Base-by-base conservation (phyloP, 2,113 vertebrate genomes). In the Cricetomys ansorgei region DNA sequence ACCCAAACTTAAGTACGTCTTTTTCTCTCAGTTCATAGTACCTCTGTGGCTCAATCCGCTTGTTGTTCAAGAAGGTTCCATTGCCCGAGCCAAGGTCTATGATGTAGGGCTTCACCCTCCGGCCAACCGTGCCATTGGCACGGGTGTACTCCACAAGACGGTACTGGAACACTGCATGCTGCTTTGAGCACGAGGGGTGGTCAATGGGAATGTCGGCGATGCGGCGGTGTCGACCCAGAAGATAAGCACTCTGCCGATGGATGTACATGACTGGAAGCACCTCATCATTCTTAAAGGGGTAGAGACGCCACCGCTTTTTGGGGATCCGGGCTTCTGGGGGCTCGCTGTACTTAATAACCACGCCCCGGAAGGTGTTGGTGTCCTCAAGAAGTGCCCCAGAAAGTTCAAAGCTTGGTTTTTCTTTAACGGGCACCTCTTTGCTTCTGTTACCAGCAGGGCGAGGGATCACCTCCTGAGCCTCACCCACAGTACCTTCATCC, bases 11-110 rank as follows among this genome's bases (percentile, higher is more conserved):
- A 88, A 99, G 98, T 11, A 99, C 99, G 2, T 99, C 99, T 97
- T 99, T 99, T 94, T 99, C 99, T 97, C 99, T 99, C 17, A 99
- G 99, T 98, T 99, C 99, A 0, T 99, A 99, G 94, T 99, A 99
- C 77, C 99, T 99, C 97, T 99, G 99, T 9, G 99, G 76, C 25
- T 99, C 99, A 3, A 99, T 99, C 40, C 99, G 99, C 97, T 99
- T 99, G 98, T 99, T 99, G 95, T 99, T 99, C 65, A 99, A 98
- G 96, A 99, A 99, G 0, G 99, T 99, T 91, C 99, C 99, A 0
- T 99, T 99, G 72, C 99, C 99, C 0, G 99, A 99, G 81, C 98
- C 99, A 86, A 99, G 98, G 98, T 99, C 99, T 25, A 99, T 99
- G 81, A 99, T 99, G 98, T 99, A 99, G 31, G 99, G 99, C 88